These are phyloP conservation scores for Gallinago solitaria DNA, from an alignment of 2,797 vertebrate species.

Conservation along the genomic window DNA sequence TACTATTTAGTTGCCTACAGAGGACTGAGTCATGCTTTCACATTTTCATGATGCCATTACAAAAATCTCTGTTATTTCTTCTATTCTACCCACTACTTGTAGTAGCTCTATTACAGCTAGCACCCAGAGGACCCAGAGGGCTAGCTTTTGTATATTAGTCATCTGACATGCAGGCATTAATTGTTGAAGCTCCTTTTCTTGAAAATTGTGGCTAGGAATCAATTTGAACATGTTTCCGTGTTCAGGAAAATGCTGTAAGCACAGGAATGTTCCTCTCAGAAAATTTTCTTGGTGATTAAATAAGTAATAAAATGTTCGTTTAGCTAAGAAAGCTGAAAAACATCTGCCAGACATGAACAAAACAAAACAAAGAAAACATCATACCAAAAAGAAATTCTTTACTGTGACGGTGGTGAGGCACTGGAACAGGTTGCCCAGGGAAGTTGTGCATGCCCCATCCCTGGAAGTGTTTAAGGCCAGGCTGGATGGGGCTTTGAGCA, in stretches of 20 bases:
- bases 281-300: not conserved
- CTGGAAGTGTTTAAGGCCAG: no score
- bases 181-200: not conserved
- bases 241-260: not conserved
- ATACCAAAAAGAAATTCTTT: no score
- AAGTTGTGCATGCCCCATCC: no score
- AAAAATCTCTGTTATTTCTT: not conserved
- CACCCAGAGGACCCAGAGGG: not conserved
- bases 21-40: not conserved
- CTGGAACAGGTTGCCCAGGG: no score
- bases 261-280: not conserved
- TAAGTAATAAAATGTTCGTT: not conserved
- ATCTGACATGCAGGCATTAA: not conserved
- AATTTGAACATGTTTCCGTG: not conserved
- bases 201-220: not conserved
- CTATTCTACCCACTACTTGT: not conserved
- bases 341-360: fast-evolving
- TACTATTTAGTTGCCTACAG: not conserved
- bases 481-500: no score
- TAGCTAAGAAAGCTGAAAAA: not conserved
- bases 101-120: not conserved
- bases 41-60: not conserved
- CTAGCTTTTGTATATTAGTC: not conserved
- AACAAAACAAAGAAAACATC: not conserved
- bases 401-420: no score